Evolutionary conservation across 2,797 vertebrate genomes (phyloP).

Genomic region (Lutjanus campechanus): DNA sequence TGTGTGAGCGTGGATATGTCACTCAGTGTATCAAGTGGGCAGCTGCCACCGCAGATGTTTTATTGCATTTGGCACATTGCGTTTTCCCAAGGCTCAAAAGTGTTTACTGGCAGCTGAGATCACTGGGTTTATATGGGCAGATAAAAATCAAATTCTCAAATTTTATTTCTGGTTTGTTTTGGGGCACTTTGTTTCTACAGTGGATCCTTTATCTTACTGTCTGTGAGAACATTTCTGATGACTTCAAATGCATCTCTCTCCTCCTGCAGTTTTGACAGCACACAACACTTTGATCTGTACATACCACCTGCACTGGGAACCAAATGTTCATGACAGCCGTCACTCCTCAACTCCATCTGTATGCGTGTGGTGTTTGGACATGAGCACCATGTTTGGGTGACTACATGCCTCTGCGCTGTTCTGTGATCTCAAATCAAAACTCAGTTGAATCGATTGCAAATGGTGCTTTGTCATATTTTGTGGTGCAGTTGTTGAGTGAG

Average conservation of each 20-base stretch:
- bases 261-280: neutral
- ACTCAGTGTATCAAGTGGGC: constrained; percentile 29
- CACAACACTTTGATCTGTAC: constrained; percentile 41
- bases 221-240: neutral
- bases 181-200: neutral
- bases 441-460: neutral
- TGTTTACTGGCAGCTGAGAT: constrained; percentile 2
- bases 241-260: neutral
- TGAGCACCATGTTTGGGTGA: neutral
- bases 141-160: neutral
- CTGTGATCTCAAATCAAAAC: neutral
- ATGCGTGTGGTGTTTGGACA: constrained; percentile 2
- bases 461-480: neutral
- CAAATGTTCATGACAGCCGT: constrained; percentile 46
- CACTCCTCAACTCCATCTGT: constrained; percentile 52
- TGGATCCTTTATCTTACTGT: neutral
- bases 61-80: constrained; percentile 34
- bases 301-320: constrained; percentile 32
- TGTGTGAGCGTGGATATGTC: constrained; percentile 32
- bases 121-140: neutral
- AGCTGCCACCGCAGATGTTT: constrained; percentile 61
- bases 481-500: neutral
- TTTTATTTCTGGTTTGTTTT: neutral
- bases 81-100: constrained; percentile 25
- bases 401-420: neutral